phyloP scores from a whole-genome alignment of 2,888 invertebrate genomes.

The Cerastis rubricosa region DNA sequence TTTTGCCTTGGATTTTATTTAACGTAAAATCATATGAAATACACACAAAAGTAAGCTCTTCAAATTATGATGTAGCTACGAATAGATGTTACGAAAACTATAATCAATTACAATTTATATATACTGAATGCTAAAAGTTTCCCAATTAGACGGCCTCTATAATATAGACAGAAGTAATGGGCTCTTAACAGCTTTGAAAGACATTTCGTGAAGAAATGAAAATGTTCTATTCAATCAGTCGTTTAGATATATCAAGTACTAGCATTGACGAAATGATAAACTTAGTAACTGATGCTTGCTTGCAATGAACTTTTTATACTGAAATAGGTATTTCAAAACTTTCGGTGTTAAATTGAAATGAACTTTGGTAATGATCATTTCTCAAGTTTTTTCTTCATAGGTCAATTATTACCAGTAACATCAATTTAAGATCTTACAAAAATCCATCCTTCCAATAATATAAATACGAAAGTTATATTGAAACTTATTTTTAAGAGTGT shows the following conservation, averaged over 20 bases:
- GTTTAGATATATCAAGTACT: background rate
- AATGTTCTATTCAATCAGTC: conserved; percentile 25
- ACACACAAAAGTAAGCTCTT: conserved; percentile 10
- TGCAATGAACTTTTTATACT: background rate
- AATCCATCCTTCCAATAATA: background rate
- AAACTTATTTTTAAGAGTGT: background rate
- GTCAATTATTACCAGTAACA: conserved; percentile 4
- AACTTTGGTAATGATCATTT: conserved; percentile 2
- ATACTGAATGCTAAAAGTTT: conserved; percentile 28
- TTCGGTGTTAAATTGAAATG: background rate
- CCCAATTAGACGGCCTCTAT: conserved; percentile 24
- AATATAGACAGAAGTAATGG: conserved; percentile 28
- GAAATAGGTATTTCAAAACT: conserved; percentile 16
- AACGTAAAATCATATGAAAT: background rate
- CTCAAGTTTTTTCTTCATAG: conserved; percentile 8
- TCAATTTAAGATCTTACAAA: background rate
- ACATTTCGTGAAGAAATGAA: conserved; percentile 21
- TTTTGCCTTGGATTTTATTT: conserved; percentile 1
- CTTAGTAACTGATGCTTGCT: conserved; percentile 1
- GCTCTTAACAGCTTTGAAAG: conserved; percentile 29
- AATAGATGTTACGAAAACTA: conserved; percentile 40
- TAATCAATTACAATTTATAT: conserved; percentile 43
- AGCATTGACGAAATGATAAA: conserved; percentile 24
- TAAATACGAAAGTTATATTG: background rate
- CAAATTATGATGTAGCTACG: conserved; percentile 12